Conservation (phyloP, 2,797 vertebrate genomes). For the Odontamblyopus lacepedii region DNA sequence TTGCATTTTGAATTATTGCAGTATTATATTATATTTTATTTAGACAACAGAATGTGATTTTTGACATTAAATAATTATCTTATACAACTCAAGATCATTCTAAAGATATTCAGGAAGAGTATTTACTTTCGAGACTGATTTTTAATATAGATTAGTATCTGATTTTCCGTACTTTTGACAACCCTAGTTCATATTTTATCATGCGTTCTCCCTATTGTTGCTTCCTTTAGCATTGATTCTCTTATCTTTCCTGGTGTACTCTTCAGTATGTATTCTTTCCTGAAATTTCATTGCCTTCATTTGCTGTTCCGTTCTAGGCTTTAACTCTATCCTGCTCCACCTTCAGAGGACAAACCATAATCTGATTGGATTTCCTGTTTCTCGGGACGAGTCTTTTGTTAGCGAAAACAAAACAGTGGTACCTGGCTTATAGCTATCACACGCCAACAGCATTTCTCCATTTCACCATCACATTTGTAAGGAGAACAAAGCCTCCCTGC, state of each 20-base stretch:
- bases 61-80: no score
- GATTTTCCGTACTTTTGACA: no score
- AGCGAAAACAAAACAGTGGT: constrained; percentile 36
- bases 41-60: no score
- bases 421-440: constrained; percentile 30
- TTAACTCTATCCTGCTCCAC: constrained; percentile 10
- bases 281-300: background rate
- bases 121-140: no score
- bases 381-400: constrained; percentile 32
- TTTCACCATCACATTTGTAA: constrained; percentile 33
- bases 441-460: constrained; percentile 35
- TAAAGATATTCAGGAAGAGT: no score
- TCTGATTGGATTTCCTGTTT: constrained; percentile 37
- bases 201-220: background rate
- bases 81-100: no score
- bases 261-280: background rate
- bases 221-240: background rate
- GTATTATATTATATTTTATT: no score
- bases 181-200: background rate
- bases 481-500: constrained; percentile 9
- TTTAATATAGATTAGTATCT: no score
- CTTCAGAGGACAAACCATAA: constrained; percentile 46
- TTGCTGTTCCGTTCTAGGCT: background rate
- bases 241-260: no score
- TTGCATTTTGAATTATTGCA: no score